Evolutionary conservation across 2,113 vertebrate genomes (phyloP).

Genomic region (Archilochus colubris): DNA sequence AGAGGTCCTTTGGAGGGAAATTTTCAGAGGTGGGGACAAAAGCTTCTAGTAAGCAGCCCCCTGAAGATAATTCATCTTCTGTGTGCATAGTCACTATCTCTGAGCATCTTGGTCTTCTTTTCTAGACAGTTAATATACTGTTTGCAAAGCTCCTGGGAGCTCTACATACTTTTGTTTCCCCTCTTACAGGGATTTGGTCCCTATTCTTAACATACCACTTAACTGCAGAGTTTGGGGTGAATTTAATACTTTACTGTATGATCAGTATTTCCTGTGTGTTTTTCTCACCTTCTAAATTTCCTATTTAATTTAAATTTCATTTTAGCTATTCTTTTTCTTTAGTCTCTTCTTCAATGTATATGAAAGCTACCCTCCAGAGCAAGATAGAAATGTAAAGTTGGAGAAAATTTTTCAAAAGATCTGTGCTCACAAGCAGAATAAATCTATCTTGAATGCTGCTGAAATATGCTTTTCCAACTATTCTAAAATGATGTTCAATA

Average conservation of each 20-base stretch:
- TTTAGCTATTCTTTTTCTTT: neutral
- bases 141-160: neutral
- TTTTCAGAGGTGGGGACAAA: neutral
- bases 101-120: neutral
- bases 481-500: neutral
- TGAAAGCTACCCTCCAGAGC: neutral
- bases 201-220: neutral
- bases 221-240: neutral
- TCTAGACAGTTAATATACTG: neutral
- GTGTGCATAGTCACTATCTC: neutral
- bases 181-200: neutral
- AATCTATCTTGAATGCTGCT: neutral
- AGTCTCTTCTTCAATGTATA: neutral
- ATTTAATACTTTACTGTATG: neutral
- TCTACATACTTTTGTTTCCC: neutral
- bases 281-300: neutral
- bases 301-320: neutral
- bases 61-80: neutral
- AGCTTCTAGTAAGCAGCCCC: neutral
- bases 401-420: neutral
- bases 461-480: neutral
- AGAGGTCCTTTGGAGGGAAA: neutral
- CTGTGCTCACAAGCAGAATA: neutral
- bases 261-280: neutral
- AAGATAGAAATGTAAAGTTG: neutral